These are phyloP conservation scores for Phaethornis superciliosus DNA, from an alignment of 2,113 vertebrate species.

Conservation along the genomic window DNA sequence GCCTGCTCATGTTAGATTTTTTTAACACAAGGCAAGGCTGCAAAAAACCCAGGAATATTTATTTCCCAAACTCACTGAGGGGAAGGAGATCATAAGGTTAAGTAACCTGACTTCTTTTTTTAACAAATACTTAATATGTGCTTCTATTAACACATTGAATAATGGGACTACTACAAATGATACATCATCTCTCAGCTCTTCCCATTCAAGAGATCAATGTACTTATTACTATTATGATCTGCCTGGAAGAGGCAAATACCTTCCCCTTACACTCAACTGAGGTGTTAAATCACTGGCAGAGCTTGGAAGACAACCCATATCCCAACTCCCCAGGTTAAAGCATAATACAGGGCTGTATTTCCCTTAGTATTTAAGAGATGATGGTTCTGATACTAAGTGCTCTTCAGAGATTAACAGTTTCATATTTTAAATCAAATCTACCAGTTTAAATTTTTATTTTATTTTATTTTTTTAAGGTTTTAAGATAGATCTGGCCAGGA, in stretches of 20 bases:
- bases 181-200: not conserved
- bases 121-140: not conserved
- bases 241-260: not conserved
- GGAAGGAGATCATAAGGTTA: not conserved
- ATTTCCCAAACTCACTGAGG: not conserved
- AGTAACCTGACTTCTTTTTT: not conserved
- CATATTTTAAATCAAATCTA: not conserved
- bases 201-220: not conserved
- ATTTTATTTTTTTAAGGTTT: not conserved
- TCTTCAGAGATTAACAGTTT: not conserved
- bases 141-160: not conserved
- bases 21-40: not conserved
- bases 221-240: not conserved
- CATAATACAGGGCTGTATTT: not conserved
- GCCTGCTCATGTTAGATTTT: rapidly evolving
- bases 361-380: not conserved
- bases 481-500: not conserved
- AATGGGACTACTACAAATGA: not conserved
- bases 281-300: not conserved
- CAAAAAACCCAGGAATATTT: not conserved
- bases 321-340: not conserved
- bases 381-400: not conserved
- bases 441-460: not conserved
- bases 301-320: not conserved
- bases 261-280: not conserved